A percentile compares a stretch with the other conserved stretches of the same genome.
These are phyloP conservation scores for Epinotia nisella DNA, from an alignment of 2,888 invertebrate genomes.

Conservation along the genomic window DNA sequence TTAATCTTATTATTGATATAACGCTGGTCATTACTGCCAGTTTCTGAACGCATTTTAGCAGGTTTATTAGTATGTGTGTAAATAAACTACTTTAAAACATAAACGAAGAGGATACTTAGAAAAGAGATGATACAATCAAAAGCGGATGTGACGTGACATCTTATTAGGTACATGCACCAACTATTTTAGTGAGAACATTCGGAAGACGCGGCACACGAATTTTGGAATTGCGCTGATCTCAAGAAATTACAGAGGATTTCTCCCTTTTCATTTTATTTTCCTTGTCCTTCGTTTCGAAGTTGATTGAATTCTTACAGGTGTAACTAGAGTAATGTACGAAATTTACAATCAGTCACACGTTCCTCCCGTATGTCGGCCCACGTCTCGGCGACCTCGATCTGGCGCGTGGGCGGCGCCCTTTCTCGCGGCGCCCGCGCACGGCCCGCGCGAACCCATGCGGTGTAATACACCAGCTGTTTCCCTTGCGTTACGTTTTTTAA, in stretches of 20 bases:
- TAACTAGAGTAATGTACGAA: not conserved
- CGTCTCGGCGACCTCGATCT: constrained; percentile 59
- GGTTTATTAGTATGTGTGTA: too few species aligned
- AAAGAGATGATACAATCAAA: too few species aligned
- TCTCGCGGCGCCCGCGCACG: constrained; percentile 71
- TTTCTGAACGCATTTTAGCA: too few species aligned
- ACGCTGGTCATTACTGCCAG: too few species aligned
- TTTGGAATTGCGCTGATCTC: not conserved
- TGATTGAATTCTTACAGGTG: constrained; percentile 5
- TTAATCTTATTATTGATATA: too few species aligned
- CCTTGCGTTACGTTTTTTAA: constrained; percentile 1
- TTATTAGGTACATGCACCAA: too few species aligned
- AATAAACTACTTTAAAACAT: too few species aligned
- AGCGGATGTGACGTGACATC: not conserved
- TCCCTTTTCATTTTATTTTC: not conserved
- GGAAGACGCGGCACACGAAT: not conserved
- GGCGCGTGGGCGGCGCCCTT: constrained; percentile 76
- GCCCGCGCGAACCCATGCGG: constrained; percentile 53
- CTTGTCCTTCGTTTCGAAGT: too few species aligned
- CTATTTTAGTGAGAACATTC: not conserved
- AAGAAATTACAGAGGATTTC: not conserved
- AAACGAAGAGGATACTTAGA: too few species aligned
- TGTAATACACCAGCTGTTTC: not conserved
- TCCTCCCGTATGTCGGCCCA: constrained; percentile 46
- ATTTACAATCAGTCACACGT: constrained; percentile 19